Evolutionary conservation across 1,140 invertebrate species (phyloP).

Genomic region (Drosophila mojavensis): DNA sequence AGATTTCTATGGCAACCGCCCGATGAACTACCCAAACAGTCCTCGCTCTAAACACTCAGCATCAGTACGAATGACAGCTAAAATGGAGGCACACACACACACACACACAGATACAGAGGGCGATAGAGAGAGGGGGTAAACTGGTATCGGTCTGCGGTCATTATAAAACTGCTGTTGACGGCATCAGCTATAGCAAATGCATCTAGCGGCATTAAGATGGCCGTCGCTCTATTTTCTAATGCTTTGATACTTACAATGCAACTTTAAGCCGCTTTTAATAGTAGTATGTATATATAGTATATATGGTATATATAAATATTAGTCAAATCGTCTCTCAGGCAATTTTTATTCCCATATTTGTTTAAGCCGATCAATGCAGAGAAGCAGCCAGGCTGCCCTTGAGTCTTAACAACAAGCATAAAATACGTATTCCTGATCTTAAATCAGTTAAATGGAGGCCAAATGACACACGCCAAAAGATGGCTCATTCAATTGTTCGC

Average conservation of each 20-base stretch:
- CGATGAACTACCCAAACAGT: constrained; percentile 19
- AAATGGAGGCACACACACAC: constrained; percentile 21
- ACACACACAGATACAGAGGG: background rate
- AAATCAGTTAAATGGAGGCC: no score
- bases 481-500: no score
- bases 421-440: no score
- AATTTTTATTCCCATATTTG: no score
- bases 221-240: background rate
- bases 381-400: no score
- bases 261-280: constrained; percentile 1
- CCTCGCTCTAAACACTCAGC: constrained; percentile 23
- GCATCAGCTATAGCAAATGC: background rate
- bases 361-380: background rate
- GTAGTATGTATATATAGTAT: no score
- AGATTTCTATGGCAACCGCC: constrained; percentile 1
- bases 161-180: constrained; percentile 11
- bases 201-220: background rate
- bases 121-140: background rate
- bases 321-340: no score
- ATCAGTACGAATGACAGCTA: constrained; percentile 37
- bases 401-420: no score
- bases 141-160: background rate
- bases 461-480: no score
- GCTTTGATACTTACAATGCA: background rate
- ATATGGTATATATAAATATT: background rate